Evolutionary conservation across 2,888 invertebrate genomes (phyloP).

Genomic region (Limenitis camilla): DNA sequence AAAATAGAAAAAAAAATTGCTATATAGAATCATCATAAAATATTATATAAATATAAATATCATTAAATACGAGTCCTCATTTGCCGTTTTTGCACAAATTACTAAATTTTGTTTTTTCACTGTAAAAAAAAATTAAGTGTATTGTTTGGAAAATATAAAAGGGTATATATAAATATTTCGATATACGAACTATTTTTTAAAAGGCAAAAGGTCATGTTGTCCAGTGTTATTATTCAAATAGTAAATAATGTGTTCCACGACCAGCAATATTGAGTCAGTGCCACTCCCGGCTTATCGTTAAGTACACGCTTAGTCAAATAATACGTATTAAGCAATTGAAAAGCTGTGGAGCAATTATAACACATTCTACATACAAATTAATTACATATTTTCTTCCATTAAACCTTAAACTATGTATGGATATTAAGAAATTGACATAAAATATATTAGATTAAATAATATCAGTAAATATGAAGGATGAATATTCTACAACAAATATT

Average conservation of each 20-base stretch:
- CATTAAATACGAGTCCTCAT: no score
- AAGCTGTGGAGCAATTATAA: slow-evolving; percentile 4
- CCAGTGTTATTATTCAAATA: neutral
- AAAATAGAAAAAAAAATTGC: no score
- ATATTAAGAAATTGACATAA: slow-evolving; percentile 54
- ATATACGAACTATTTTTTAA: no score
- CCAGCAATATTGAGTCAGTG: slow-evolving; percentile 17
- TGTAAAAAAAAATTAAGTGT: no score
- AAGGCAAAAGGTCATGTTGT: no score
- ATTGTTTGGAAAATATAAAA: no score
- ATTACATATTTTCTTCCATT: slow-evolving; percentile 2
- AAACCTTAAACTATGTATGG: slow-evolving; percentile 21
- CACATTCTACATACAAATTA: slow-evolving; percentile 17
- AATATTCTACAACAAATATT: slow-evolving; percentile 69
- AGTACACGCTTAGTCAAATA: slow-evolving; percentile 33
- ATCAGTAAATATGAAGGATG: slow-evolving; percentile 40
- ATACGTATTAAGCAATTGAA: slow-evolving; percentile 2
- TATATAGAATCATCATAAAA: no score
- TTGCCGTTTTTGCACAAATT: no score
- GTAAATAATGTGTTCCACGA: slow-evolving; percentile 6
- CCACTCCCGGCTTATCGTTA: slow-evolving; percentile 20
- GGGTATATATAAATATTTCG: no score
- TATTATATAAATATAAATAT: no score
- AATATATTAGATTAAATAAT: slow-evolving; percentile 24
- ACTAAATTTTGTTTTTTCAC: no score